phyloP scores from a whole-genome alignment of 2,113 vertebrate genomes.

The Desmodus rotundus region DNA sequence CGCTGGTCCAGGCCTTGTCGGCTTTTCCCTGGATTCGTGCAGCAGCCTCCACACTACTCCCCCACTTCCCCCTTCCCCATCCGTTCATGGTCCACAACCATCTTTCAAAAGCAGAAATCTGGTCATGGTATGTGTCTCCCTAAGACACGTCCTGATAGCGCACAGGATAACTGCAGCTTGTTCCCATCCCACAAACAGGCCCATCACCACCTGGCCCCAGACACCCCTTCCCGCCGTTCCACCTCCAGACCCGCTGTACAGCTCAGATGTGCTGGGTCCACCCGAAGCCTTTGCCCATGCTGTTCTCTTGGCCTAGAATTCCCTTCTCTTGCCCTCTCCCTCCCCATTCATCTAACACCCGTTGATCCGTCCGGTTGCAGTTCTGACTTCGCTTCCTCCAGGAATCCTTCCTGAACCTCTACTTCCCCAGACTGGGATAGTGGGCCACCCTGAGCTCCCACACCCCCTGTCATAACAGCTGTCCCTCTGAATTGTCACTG shows the following conservation, averaged over 20 bases:
- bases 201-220: neutral
- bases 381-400: neutral
- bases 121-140: neutral
- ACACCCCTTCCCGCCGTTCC: neutral
- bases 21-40: neutral
- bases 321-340: neutral
- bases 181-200: neutral
- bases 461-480: neutral
- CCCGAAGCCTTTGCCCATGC: neutral
- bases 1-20: neutral
- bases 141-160: neutral
- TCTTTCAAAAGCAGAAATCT: neutral
- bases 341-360: neutral
- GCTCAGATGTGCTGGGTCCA: accelerated
- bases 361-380: neutral
- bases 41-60: neutral
- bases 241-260: accelerated
- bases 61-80: neutral
- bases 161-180: neutral
- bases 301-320: neutral
- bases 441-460: neutral
- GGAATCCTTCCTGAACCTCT: neutral
- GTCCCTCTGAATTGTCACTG: neutral
- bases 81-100: neutral
- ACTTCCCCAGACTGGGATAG: neutral